Evolutionary conservation across 2,888 invertebrate genomes (phyloP), one percentile per base, ranked within the genome.

Genomic region (Melanchra persicariae): DNA sequence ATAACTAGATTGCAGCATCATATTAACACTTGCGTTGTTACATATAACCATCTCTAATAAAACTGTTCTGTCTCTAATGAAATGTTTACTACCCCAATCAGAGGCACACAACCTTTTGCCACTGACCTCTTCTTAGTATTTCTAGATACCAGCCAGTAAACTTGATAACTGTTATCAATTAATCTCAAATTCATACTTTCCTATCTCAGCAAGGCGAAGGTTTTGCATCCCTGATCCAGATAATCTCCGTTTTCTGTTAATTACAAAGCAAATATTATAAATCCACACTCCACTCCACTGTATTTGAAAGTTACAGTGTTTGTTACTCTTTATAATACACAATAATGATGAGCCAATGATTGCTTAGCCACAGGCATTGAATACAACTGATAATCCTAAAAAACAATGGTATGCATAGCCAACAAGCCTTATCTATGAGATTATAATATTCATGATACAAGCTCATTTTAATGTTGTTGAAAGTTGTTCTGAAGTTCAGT

Each of bases 401-500:
- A 57, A 59, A 52, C n/a, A 24, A 79, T 47, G 54, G 60, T 59
- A 74, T 52, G 61, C 59, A 63, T 69, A 54, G 52, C 67, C 52
- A 61, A 61, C 61, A 74, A 77, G 77, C 84, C 49, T 58, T 58
- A 57, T 63, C 51, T 30, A 74, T 26, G 54, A 71, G 47, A 60
- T 47, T 45, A 68, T 47, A 34, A 72, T 70, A 74, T 66, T 68
- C 74, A 75, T 52, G 26, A 52, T 62, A 68, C 43, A 74, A 82
- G 71, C 69, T 75, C 82, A 67, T 76, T 69, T 63, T 66, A 63
- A 59, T 60, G 66, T 60, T 69, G 52, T 70, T 70, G 66, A 52
- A 67, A 69, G 58, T 65, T 77, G 63, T 77, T 82, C 74, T 57
- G 77, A 74, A 85, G 71, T 82, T 65, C 70, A 75, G 71, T 73